Base-by-base conservation (phyloP, 1,140 invertebrate species). In the Calliopsis andreniformis region DNA sequence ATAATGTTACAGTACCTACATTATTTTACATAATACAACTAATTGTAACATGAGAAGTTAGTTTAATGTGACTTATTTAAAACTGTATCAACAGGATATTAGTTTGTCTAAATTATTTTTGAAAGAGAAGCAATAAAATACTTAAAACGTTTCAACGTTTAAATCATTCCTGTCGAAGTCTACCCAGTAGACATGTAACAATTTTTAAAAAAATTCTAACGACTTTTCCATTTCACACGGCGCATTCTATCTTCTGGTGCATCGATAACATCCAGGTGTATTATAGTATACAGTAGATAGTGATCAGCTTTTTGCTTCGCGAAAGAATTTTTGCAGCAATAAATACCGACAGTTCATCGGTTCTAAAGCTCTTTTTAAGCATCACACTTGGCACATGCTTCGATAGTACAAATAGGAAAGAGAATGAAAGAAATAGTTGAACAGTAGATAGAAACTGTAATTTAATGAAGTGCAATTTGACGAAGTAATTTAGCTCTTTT, bases 231-330 rank as follows among this genome's bases (percentile, higher is more conserved):
- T 58, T 45, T 43, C 42, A 35, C 23, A 14, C 16, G 39, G n/a
- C n/a, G 16, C 0, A n/a, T 16, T 1, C 32, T 10, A 23, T 20
- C 6, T 4, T 32, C 1, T 35, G 5, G n/a, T n/a, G n/a, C n/a
- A n/a, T n/a, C n/a, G n/a, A n/a, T n/a, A n/a, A n/a, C n/a, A n/a
- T n/a, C n/a, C n/a, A n/a, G n/a, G n/a, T n/a, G n/a, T n/a, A n/a
- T n/a, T n/a, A n/a, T n/a, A n/a, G n/a, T n/a, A n/a, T 32, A 3
- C 28, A 23, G 45, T 66, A 61, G 79, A 79, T 80, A 53, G 23
- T 25, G 42, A 58, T 49, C 32, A 18, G 25, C 20, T 4, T 45
- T 35, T 59, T 59, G n/a, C 20, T 25, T 59, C 25, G 20, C 45
- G 51, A 78, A 62, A 59, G 18, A 68, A 39, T 67, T 53, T 53